phyloP scores from a whole-genome alignment of 1,140 invertebrate species.

The Lepeophtheirus salmonis region DNA sequence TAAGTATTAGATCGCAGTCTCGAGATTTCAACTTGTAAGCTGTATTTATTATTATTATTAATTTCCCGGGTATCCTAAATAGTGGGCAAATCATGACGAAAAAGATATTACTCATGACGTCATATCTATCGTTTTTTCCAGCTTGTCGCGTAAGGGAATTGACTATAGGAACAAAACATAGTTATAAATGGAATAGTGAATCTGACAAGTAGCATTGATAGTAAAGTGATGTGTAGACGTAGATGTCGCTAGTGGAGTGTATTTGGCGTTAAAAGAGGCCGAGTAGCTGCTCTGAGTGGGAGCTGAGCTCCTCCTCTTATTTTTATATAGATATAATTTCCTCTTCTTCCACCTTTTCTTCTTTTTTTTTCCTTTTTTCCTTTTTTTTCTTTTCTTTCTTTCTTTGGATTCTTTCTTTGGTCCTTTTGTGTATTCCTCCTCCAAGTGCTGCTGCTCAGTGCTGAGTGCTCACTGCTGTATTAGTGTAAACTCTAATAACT shows the following conservation, averaged over 20 bases:
- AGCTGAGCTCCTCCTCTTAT: not conserved
- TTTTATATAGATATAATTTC: not conserved
- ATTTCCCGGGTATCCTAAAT: too few species aligned
- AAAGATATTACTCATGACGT: too few species aligned
- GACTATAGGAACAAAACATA: not conserved
- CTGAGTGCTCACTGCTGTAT: too few species aligned
- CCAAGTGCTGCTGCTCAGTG: too few species aligned
- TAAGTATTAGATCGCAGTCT: not conserved
- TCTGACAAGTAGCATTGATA: not conserved
- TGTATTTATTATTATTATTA: not conserved
- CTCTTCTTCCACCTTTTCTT: not conserved
- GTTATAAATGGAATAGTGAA: not conserved
- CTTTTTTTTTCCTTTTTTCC: conserved; percentile 5
- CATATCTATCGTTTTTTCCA: too few species aligned
- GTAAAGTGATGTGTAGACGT: not conserved
- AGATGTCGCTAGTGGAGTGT: not conserved
- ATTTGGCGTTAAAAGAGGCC: not conserved
- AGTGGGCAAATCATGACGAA: too few species aligned
- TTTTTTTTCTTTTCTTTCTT: not conserved
- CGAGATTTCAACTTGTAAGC: not conserved
- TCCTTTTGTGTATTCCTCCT: not conserved
- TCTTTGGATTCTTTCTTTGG: not conserved
- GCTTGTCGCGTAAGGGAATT: not conserved
- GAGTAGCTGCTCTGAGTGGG: not conserved
- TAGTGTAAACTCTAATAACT: too few species aligned